These are phyloP conservation scores for Eulacestoma nigropectus DNA, from an alignment of 2,113 vertebrate species.

Conservation along the genomic window DNA sequence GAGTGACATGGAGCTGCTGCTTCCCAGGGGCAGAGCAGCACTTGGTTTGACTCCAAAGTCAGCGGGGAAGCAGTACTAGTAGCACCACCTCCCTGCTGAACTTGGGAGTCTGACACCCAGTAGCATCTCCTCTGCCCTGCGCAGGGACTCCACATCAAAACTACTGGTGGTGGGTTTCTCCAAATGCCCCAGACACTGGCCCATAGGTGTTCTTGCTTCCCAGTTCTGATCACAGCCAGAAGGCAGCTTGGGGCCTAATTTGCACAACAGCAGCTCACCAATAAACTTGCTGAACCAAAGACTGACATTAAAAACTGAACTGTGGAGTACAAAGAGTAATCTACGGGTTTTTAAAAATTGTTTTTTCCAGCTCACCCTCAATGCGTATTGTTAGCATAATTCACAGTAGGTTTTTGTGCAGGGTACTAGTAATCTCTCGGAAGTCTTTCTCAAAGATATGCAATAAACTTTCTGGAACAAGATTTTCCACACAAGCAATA, in stretches of 20 bases:
- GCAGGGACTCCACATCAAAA: not conserved
- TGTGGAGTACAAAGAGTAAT: not conserved
- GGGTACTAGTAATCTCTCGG: not conserved
- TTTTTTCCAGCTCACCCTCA: not conserved
- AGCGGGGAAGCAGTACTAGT: not conserved
- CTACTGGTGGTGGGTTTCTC: not conserved
- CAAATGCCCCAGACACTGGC: not conserved
- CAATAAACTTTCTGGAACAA: not conserved
- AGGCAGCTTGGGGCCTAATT: not conserved
- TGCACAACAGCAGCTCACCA: not conserved
- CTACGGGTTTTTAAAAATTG: not conserved
- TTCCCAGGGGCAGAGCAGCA: not conserved
- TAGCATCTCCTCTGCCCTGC: not conserved
- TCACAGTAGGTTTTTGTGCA: not conserved
- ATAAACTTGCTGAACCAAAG: not conserved
- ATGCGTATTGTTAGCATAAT: not conserved
- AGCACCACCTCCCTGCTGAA: not conserved
- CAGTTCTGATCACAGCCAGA: not conserved
- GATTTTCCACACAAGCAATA: not conserved
- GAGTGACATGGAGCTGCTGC: not conserved
- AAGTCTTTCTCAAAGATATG: not conserved
- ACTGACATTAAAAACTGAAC: not conserved
- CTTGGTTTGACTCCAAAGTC: not conserved
- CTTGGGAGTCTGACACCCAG: rapidly evolving
- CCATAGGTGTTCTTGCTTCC: not conserved